These are phyloP conservation scores for Epizoanthus ramosus DNA, from an alignment of 92 coral and sea anemone species.

Conservation along the genomic window DNA sequence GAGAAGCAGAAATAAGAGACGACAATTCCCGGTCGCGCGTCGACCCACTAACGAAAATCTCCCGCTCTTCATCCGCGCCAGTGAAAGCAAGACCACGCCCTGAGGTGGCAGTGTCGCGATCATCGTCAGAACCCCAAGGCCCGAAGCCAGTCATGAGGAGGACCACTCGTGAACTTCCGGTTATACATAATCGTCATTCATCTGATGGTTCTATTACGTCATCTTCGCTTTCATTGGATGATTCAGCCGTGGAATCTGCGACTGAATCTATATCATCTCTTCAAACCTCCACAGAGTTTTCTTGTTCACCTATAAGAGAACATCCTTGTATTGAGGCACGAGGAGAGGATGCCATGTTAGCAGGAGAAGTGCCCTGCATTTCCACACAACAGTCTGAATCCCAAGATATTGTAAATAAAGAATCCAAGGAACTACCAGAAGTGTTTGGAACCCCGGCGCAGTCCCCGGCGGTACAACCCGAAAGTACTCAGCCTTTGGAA, in stretches of 20 bases:
- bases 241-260: conserved; percentile 70
- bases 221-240: conserved; percentile 61
- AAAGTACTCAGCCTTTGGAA: neutral
- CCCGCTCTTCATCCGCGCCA: conserved; percentile 94
- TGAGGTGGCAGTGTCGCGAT: conserved; percentile 72
- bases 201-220: conserved; percentile 60
- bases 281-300: conserved; percentile 51
- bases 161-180: conserved; percentile 47
- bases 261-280: conserved; percentile 41
- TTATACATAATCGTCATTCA: conserved; percentile 8
- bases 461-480: neutral
- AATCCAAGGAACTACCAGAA: neutral
- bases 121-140: conserved; percentile 89
- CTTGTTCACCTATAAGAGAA: conserved; percentile 46
- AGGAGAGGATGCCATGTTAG: neutral
- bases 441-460: neutral
- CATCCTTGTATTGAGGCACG: conserved; percentile 13
- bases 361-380: neutral
- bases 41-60: conserved; percentile 64
- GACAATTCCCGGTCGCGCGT: conserved; percentile 62
- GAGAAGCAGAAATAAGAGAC: conserved; percentile 38
- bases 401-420: neutral
- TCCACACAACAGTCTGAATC: neutral
- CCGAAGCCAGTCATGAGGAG: conserved; percentile 53
- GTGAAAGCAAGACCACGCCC: conserved; percentile 78